A percentile compares a stretch with the other conserved stretches of the same genome.
phyloP scores from a whole-genome alignment of 2,888 invertebrate species.

The Noctua fimbriata region DNA sequence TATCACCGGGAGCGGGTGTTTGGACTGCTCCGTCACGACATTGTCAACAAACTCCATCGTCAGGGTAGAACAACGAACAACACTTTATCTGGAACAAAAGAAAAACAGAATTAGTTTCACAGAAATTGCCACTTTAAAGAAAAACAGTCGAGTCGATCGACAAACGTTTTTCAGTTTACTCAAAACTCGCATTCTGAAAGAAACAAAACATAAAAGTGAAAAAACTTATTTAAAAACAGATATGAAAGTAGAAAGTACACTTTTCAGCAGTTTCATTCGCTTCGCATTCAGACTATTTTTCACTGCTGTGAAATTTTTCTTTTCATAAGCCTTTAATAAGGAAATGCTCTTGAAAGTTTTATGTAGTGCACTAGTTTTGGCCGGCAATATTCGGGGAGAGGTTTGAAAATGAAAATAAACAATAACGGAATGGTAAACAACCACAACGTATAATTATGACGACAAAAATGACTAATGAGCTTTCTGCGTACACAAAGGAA shows the following conservation, averaged over 20 bases:
- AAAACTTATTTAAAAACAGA: conserved; percentile 20
- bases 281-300: conserved; percentile 51
- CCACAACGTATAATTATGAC: conserved; percentile 60
- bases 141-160: neutral
- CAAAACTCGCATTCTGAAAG: neutral
- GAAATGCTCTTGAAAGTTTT: conserved; percentile 56
- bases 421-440: conserved; percentile 24
- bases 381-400: neutral
- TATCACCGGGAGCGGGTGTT: conserved; percentile 79
- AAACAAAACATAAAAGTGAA: conserved; percentile 12
- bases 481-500: conserved; percentile 69
- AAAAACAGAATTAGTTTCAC: conserved; percentile 61
- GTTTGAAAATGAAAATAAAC: conserved; percentile 23
- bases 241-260: conserved; percentile 29
- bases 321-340: conserved; percentile 48
- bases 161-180: conserved; percentile 3
- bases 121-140: neutral
- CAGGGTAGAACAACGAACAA: conserved; percentile 64
- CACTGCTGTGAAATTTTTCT: conserved; percentile 39
- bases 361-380: conserved; percentile 34
- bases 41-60: conserved; percentile 79
- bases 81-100: conserved; percentile 84
- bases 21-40: conserved; percentile 73
- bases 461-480: conserved; percentile 71
- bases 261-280: conserved; percentile 34